Evolutionary conservation across 2,797 vertebrate genomes (phyloP).

Genomic region (Chloroceryle amazona): DNA sequence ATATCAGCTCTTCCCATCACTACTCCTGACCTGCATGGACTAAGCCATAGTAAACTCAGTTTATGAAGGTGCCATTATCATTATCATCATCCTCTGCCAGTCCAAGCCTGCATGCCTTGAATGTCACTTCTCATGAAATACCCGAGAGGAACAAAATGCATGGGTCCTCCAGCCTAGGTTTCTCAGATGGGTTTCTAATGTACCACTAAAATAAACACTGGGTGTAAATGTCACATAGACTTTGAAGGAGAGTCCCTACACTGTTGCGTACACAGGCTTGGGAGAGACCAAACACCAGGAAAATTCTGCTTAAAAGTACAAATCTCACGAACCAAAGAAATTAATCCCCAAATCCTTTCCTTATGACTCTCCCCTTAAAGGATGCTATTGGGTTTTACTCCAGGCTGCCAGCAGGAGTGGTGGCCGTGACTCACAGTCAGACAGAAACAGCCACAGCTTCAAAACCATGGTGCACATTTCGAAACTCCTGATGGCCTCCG

Average conservation of each 20-base stretch:
- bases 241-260: not conserved
- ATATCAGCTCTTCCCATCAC: not conserved
- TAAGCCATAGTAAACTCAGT: not conserved
- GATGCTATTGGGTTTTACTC: not conserved
- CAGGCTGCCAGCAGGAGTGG: not conserved
- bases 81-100: not conserved
- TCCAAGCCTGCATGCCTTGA: not conserved
- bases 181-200: not conserved
- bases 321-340: not conserved
- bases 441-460: not conserved
- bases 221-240: not conserved
- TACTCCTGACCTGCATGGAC: not conserved
- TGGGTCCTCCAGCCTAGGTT: not conserved
- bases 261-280: not conserved
- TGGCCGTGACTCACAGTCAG: not conserved
- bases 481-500: not conserved
- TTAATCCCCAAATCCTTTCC: not conserved
- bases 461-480: not conserved
- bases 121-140: not conserved
- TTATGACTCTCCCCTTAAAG: not conserved
- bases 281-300: not conserved
- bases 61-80: not conserved
- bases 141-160: fast-evolving
- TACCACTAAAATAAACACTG: not conserved
- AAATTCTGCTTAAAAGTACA: not conserved